These are phyloP conservation scores for Yoshiicerus persimilis DNA, from an alignment of 1,140 invertebrate species.

Conservation along the genomic window DNA sequence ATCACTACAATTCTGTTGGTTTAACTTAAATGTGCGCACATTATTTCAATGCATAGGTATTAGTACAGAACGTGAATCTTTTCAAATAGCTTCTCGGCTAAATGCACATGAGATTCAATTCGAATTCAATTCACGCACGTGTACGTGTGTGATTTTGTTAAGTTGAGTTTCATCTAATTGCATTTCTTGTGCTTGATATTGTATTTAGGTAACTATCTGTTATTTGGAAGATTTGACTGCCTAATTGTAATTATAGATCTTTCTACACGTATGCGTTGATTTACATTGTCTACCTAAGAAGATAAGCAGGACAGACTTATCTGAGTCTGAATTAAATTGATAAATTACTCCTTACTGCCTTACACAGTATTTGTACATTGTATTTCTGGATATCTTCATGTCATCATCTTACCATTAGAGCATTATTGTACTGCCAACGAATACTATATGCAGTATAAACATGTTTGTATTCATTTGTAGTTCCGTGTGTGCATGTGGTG, in stretches of 20 bases:
- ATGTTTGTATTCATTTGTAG: background rate
- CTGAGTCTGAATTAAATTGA: background rate
- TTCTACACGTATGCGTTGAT: background rate
- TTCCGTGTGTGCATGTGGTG: background rate
- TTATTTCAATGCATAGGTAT: background rate
- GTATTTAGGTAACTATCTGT: background rate
- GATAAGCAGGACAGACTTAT: background rate
- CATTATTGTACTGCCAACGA: background rate
- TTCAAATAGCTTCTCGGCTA: background rate
- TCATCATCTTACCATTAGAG: background rate
- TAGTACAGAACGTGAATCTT: background rate
- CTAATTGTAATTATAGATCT: background rate
- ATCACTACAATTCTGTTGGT: background rate
- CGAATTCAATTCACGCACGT: conserved; percentile 6
- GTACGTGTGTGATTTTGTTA: background rate
- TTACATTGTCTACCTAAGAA: background rate
- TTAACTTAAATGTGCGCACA: background rate
- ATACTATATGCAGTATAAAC: background rate
- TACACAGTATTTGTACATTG: background rate
- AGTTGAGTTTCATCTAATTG: background rate
- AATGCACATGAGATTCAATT: background rate
- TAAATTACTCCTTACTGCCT: background rate
- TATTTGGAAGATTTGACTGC: background rate
- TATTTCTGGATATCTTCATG: background rate
- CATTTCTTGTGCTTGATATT: background rate